These are phyloP conservation scores for Lasioglossum marginatum DNA, from an alignment of 2,888 invertebrate species.

Conservation along the genomic window DNA sequence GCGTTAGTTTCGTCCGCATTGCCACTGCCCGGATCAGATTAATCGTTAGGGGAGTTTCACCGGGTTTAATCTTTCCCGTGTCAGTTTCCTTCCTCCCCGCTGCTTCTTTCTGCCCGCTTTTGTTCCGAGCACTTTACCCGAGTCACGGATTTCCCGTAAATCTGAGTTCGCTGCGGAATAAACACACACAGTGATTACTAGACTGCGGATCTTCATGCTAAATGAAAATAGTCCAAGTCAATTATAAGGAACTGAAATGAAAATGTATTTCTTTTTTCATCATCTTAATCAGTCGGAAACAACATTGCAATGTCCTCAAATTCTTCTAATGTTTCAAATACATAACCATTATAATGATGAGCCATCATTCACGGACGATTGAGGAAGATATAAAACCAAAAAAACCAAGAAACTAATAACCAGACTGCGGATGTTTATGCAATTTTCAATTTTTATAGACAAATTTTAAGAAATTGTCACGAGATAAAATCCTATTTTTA, in stretches of 20 bases:
- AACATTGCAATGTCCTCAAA: too few relatives aligned
- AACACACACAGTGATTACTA: not conserved
- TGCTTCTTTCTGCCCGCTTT: not conserved
- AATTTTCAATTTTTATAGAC: too few relatives aligned
- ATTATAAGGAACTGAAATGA: too few relatives aligned
- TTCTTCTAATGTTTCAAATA: too few relatives aligned
- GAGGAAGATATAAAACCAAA: too few relatives aligned
- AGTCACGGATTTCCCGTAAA: not conserved
- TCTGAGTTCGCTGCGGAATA: not conserved
- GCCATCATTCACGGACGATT: too few relatives aligned
- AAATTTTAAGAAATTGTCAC: too few relatives aligned
- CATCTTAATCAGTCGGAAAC: too few relatives aligned
- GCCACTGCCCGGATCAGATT: constrained; percentile 67
- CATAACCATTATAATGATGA: too few relatives aligned
- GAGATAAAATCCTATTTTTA: too few relatives aligned
- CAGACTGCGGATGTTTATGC: too few relatives aligned
- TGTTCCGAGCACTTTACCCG: not conserved
- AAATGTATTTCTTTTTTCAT: not conserved
- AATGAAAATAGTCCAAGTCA: not conserved
- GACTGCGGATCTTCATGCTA: not conserved
- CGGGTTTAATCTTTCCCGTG: constrained; percentile 24
- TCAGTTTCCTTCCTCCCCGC: not conserved
- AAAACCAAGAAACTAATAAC: too few relatives aligned
- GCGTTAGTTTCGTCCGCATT: constrained; percentile 58
- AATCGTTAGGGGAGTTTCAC: constrained; percentile 68